These are phyloP conservation scores for Trissolcus japonicus DNA, from an alignment of 2,888 invertebrate genomes.

Conservation along the genomic window DNA sequence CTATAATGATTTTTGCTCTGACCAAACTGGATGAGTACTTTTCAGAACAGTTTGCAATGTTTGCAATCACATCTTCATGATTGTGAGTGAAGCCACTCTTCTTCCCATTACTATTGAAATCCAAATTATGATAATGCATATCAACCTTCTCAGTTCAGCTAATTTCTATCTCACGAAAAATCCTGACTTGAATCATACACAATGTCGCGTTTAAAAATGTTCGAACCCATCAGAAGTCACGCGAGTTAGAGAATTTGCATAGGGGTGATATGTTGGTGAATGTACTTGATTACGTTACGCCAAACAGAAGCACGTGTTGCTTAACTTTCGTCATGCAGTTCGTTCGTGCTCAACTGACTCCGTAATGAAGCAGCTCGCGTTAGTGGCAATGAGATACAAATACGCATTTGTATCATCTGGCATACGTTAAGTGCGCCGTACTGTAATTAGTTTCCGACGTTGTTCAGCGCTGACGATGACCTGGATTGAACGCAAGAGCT, in stretches of 20 bases:
- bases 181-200: too few relatives aligned
- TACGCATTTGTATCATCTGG: conserved; percentile 19
- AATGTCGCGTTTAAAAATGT: too few relatives aligned
- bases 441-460: conserved; percentile 24
- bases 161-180: too few relatives aligned
- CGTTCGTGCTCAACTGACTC: conserved; percentile 1
- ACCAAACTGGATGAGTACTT: too few relatives aligned
- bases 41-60: too few relatives aligned
- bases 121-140: too few relatives aligned
- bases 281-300: conserved; percentile 2
- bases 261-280: too few relatives aligned
- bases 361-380: conserved; percentile 17
- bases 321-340: conserved; percentile 8
- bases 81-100: neutral
- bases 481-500: conserved; percentile 5
- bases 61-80: too few relatives aligned
- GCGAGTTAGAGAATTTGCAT: too few relatives aligned
- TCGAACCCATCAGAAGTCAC: too few relatives aligned
- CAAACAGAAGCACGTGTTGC: neutral
- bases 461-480: conserved; percentile 9
- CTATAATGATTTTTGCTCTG: too few relatives aligned
- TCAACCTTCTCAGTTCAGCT: too few relatives aligned
- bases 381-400: conserved; percentile 22
- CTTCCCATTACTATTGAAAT: neutral
- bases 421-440: neutral